Evolutionary conservation across 2,888 invertebrate genomes (phyloP), one percentile per base, ranked within the genome.

Genomic region (Melinaea marsaeus): DNA sequence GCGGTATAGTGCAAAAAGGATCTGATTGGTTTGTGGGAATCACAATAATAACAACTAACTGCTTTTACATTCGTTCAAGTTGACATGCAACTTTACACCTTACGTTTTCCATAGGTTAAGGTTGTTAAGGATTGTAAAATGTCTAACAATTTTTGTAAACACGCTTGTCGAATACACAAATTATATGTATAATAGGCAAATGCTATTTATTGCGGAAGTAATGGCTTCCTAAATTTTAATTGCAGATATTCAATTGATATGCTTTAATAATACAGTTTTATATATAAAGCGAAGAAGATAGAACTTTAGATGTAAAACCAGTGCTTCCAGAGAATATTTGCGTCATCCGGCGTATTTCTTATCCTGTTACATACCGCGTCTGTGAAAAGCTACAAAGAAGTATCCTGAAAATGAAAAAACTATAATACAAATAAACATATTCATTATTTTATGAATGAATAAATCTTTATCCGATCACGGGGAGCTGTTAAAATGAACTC

Each of bases 121-220:
- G 84, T 80, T 76, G 74, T 73, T 71, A 72, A 72, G 76, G 78
- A 77, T 76, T 78, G 79, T 82, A 85, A 85, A 85, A 85, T 84
- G 82, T 86, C 84, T 84, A 81, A 85, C 82, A 87, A 90, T 90
- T 91, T 91, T 91, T 90, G 91, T 91, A 91, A 91, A 91, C 91
- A 90, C 90, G 91, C 91, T 90, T 90, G 90, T 89, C 86, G 86
- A 90, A 90, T 88, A 86, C 83, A 86, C 84, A 86, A 86, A 85
- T 84, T 86, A 80, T 87, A 85, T 85, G 73, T 75, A 82, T 81
- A 83, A 81, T 84, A 85, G 83, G 83, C 83, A 82, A 85, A 83
- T 85, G 87, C 88, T 90, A 91, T 91, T 89, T 90, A 90, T 86
- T 89, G 87, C 89, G 89, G 91, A 90, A 91, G 90, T 91, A 91